Evolutionary conservation across 2,113 vertebrate genomes (phyloP).

Genomic region (Vimba vimba): DNA sequence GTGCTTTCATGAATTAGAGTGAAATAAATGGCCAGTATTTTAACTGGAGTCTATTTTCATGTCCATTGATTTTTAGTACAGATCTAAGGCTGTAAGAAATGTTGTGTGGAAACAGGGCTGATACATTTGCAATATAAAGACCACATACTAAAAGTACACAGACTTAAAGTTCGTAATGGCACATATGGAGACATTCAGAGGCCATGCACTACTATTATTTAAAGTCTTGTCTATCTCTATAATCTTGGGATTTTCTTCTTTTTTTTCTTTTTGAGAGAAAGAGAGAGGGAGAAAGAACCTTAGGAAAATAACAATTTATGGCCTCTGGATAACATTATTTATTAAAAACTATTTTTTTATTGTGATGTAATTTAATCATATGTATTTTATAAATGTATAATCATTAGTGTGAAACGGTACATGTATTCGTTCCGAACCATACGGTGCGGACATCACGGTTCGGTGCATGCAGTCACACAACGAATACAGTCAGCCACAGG

Average conservation of each 20-base stretch:
- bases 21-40: neutral
- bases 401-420: neutral
- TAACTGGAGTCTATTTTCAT: neutral
- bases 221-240: neutral
- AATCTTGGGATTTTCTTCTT: neutral
- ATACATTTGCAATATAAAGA: conserved; percentile 4
- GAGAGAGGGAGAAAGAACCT: neutral
- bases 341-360: neutral
- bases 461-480: no score
- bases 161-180: neutral
- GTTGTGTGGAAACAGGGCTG: neutral
- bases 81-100: neutral
- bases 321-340: neutral
- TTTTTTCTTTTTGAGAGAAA: neutral
- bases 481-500: no score
- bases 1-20: neutral
- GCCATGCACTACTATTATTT: neutral
- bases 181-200: neutral
- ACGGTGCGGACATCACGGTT: no score
- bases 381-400: neutral
- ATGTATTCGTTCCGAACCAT: no score
- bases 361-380: neutral
- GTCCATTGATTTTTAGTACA: conserved; percentile 1
- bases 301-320: neutral
- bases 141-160: neutral